Evolutionary conservation across 1,140 invertebrate species (phyloP), one percentile per base, ranked within the genome.

Genomic region (Drosophila setifemur): DNA sequence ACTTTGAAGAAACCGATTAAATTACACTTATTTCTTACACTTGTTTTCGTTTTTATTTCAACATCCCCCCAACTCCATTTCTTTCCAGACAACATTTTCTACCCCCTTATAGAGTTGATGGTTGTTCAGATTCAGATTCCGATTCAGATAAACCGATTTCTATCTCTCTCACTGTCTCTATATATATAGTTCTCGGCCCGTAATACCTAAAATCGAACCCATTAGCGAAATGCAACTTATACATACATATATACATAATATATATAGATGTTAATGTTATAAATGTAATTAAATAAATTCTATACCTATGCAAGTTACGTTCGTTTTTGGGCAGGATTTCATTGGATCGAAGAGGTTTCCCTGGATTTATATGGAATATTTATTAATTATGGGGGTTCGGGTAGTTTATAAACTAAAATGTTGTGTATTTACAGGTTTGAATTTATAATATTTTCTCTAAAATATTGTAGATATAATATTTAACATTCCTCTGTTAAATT

Each of bases 241-340:
- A 72, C 58, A 77, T 77, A 77, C 67, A 77, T 77, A 81, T 71
- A 81, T 71, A 68, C 63, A 82, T 82, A 76, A 85, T 74, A 85
- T 83, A 83, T 86, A 85, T 85, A 86, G 79, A 85, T 85, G 78
- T 83, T 83, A 85, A 85, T 85, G 79, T 85, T 85, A 85, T 85
- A 85, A 54, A 60, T 85, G 79, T 85, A 85, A 85, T 72, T 86
- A 85, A 85, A 85, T 85, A 85, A 85, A 85, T 86, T 85, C 79
- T 85, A 85, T 85, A 85, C 70, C 75, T 85, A 85, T 85, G 70
- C 64, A 85, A 9, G 21, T 43, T 16, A 11, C 14, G 31, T 11
- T 14, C 7, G 0, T 4, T 33, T 33, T 33, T 7, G 4, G 2
- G 2, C 8, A 29, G n/a, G n/a, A n/a, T n/a, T n/a, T n/a, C n/a